Evolutionary conservation across 92 coral and sea anemone genomes (phyloP), one percentile per base, ranked within the genome.

Genomic region (Anthopleura xanthogrammica): DNA sequence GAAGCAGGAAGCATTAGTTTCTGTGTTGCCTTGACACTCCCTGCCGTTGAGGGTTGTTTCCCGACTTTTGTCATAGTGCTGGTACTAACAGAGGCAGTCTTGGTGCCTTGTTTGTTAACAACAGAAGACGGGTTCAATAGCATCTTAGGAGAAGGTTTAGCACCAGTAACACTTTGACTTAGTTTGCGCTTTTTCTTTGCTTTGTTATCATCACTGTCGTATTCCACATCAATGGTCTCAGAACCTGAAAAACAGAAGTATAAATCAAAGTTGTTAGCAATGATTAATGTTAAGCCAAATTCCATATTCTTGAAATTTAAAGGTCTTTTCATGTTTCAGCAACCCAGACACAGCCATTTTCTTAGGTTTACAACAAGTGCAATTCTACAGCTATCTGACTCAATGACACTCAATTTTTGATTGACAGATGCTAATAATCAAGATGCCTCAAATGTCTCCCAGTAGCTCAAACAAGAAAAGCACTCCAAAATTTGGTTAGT

Each of bases 21-120:
- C 41, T 86, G 93, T 41, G 90, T 57, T 24, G 90, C 85, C 77
- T 89, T 94, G 24, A 87, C 79, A 60, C 88, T 79, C 4, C 89
- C 92, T 46, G 90, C 78, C 62, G 95, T 78, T 3, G 83, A 86
- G 17, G 88, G 66, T 7, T 93, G 84, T 76, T 94, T 94, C 5
- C 95, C 95, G 19, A 88, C 92, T 81, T 94, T 94, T 24, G 98
- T 94, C 98, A 94, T 94, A 6, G 98, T 94, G 64, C 98, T 94
- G 23, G 92, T 94, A 60, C 95, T 87, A 36, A 92, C 92, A 79
- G 98, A 88, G 79, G 83, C 79, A 22, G 92, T 77, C 72, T 62
- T 80, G 41, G 86, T 78, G 8, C 74, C 80, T 48, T 91, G 85
- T 54, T 92, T 94, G 72, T 89, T 84, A 71, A 91, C 89, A 24